These are phyloP conservation scores for Chaenocephalus aceratus DNA, from an alignment of 2,113 vertebrate genomes.

Conservation along the genomic window DNA sequence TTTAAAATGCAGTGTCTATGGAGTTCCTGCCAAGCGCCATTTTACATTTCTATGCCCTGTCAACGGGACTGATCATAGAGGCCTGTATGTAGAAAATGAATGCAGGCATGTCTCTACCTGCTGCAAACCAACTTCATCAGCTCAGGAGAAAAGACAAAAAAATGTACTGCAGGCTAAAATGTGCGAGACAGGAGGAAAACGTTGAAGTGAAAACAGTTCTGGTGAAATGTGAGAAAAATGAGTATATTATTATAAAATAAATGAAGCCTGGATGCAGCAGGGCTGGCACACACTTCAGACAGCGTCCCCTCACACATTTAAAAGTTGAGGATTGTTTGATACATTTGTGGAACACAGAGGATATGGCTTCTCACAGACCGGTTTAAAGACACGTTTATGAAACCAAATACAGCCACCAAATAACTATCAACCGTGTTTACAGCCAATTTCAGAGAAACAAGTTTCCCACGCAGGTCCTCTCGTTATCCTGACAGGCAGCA, in stretches of 20 bases:
- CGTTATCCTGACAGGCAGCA: not conserved
- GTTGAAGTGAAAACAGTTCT: too few species aligned
- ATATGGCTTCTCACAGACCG: not conserved
- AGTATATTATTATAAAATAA: not conserved
- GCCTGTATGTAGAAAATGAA: not conserved
- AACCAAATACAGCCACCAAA: not conserved
- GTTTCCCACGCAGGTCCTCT: not conserved
- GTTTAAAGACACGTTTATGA: not conserved
- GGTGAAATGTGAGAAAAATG: not conserved
- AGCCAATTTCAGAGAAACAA: not conserved
- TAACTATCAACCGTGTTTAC: not conserved
- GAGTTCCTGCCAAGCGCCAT: constrained; percentile 10
- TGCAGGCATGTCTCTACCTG: constrained; percentile 56
- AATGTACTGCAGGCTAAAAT: not conserved
- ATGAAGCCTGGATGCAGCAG: not conserved
- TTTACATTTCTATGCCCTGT: constrained; percentile 22
- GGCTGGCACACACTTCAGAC: not conserved
- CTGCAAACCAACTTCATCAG: constrained; percentile 4
- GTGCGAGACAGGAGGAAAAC: not conserved
- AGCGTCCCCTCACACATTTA: not conserved
- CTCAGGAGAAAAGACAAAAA: not conserved
- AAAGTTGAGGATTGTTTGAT: not conserved
- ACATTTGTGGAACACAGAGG: constrained; percentile 1
- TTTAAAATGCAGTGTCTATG: not conserved
- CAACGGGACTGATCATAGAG: constrained; percentile 20